Evolutionary conservation across 2,113 vertebrate genomes (phyloP).

Genomic region (Sylvia atricapilla): DNA sequence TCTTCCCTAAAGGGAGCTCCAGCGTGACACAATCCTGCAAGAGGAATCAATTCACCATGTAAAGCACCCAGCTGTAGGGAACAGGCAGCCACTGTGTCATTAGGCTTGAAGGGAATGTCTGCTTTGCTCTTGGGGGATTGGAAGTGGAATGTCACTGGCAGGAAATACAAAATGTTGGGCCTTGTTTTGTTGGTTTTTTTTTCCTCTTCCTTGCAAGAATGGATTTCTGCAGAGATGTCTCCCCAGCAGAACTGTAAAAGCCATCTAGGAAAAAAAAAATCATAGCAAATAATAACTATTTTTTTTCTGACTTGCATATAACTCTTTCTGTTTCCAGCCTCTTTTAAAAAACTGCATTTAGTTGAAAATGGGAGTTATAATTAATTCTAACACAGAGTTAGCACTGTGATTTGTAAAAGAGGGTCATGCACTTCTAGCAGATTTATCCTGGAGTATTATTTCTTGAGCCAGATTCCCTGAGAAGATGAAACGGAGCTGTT

Average conservation of each 20-base stretch:
- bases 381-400: neutral
- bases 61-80: conserved; percentile 24
- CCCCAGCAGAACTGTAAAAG: conserved; percentile 11
- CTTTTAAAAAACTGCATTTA: neutral
- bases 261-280: neutral
- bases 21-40: neutral
- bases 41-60: neutral
- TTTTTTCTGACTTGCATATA: neutral
- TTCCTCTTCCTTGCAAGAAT: neutral
- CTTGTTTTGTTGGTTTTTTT: neutral
- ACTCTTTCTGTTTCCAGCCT: neutral
- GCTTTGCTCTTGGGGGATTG: neutral
- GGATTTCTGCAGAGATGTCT: conserved; percentile 14
- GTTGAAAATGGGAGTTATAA: neutral
- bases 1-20: neutral
- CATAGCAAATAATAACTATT: neutral
- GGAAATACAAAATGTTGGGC: neutral
- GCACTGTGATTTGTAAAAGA: neutral
- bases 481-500: neutral
- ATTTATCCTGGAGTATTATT: neutral
- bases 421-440: neutral
- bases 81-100: neutral
- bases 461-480: neutral
- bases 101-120: neutral
- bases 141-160: neutral